A percentile compares a stretch with the other conserved stretches of the same genome.
phyloP scores from a whole-genome alignment of 2,113 vertebrate species.

The Myrmophylax atrothorax region DNA sequence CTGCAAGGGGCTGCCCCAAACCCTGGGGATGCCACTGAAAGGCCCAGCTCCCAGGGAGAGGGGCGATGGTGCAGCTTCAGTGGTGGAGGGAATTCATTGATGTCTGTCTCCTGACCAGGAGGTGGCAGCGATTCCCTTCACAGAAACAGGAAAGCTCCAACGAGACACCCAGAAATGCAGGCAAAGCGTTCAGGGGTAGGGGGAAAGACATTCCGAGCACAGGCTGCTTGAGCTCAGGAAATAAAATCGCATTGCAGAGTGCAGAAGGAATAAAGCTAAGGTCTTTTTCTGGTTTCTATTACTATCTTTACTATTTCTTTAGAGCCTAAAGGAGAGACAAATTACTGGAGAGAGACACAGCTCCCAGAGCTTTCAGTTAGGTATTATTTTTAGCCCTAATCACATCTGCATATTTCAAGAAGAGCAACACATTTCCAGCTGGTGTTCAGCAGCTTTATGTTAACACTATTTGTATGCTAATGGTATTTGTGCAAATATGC shows the following conservation, averaged over 20 bases:
- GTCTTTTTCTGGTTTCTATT: neutral
- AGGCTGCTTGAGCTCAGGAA: neutral
- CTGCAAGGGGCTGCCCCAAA: neutral
- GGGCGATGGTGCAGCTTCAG: neutral
- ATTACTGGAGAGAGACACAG: neutral
- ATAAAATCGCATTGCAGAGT: neutral
- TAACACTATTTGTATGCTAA: neutral
- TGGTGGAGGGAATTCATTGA: neutral
- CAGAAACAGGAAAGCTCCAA: neutral
- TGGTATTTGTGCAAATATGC: neutral
- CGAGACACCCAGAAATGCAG: neutral
- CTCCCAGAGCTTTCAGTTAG: neutral
- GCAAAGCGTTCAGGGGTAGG: neutral
- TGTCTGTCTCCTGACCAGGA: neutral
- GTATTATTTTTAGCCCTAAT: slow-evolving; percentile 9
- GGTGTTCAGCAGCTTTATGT: neutral
- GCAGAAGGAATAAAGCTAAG: neutral
- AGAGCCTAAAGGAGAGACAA: neutral
- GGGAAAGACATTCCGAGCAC: neutral
- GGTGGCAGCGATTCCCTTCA: slow-evolving; percentile 38
- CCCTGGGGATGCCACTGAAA: neutral
- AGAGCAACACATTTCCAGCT: neutral
- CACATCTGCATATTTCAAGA: neutral
- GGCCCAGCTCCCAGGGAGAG: neutral
- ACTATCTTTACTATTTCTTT: neutral